Conservation (phyloP, 2,888 invertebrate genomes). For the Parnassius orleans region DNA sequence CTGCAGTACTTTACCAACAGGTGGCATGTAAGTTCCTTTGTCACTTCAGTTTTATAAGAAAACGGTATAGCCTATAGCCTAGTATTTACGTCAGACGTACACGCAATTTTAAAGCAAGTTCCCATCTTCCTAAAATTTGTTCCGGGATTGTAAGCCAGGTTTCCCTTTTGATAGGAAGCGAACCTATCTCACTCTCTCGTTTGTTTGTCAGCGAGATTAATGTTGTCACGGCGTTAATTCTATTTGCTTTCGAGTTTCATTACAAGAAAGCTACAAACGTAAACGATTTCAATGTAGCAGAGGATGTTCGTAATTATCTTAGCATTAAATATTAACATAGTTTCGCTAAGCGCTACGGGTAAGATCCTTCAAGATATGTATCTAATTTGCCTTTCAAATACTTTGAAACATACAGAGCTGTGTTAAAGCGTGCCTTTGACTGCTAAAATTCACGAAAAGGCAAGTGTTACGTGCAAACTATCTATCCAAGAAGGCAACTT, state of each 20-base stretch:
- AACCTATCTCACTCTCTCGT: conserved; percentile 37
- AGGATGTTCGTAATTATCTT: conserved; percentile 49
- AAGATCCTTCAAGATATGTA: conserved; percentile 56
- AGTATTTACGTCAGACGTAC: too few species aligned
- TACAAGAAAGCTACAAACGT: conserved; percentile 38
- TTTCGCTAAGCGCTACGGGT: conserved; percentile 35
- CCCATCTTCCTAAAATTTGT: conserved; percentile 41
- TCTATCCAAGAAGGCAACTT: conserved; percentile 67
- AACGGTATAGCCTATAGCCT: too few species aligned
- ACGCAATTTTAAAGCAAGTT: too few species aligned
- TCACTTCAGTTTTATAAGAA: too few species aligned
- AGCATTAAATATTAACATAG: conserved; percentile 62
- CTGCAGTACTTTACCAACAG: too few species aligned
- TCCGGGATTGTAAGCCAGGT: conserved; percentile 51
- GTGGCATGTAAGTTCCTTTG: too few species aligned
- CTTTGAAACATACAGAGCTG: conserved; percentile 66
- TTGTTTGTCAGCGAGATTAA: conserved; percentile 60
- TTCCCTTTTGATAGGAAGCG: conserved; percentile 42
- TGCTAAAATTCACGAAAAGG: conserved; percentile 70
- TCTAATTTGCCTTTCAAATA: conserved; percentile 79
- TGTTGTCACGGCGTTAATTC: conserved; percentile 55
- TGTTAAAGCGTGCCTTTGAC: conserved; percentile 68
- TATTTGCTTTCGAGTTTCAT: conserved; percentile 49
- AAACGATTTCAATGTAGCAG: conserved; percentile 30
- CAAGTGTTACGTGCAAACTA: conserved; percentile 76